These are phyloP conservation scores for Buphagus erythrorhynchus DNA, from an alignment of 2,797 vertebrate genomes.

Conservation along the genomic window DNA sequence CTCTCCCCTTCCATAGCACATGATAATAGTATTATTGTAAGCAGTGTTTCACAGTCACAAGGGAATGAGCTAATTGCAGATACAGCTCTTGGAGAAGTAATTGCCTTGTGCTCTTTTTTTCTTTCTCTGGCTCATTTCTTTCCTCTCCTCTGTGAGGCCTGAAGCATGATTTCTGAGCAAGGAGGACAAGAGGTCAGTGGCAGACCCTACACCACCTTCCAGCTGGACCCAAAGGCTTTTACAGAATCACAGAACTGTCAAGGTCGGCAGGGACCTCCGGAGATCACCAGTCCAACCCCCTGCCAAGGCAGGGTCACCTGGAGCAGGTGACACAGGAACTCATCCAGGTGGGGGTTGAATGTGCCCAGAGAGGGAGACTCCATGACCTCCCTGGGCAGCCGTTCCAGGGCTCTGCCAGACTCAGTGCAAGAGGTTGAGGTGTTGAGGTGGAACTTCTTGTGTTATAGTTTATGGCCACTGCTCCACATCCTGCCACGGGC, in stretches of 20 bases:
- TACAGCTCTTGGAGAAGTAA: background rate
- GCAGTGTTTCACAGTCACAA: background rate
- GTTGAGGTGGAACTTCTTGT: background rate
- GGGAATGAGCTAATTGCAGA: background rate
- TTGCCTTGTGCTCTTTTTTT: background rate
- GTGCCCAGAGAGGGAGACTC: background rate
- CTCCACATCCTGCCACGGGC: background rate
- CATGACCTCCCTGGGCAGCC: background rate
- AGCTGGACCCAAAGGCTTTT: background rate
- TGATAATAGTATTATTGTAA: background rate
- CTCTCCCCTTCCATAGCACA: background rate
- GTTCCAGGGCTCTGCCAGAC: background rate
- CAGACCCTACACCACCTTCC: background rate
- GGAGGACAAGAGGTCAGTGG: fast-evolving
- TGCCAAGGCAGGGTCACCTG: background rate
- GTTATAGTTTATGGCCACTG: background rate
- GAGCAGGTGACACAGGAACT: background rate
- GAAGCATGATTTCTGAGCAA: background rate
- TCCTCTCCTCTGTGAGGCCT: background rate
- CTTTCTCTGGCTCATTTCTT: background rate
- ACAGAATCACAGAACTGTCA: fast-evolving
- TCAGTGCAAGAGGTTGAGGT: background rate
- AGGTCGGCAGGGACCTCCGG: background rate
- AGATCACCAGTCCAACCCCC: background rate
- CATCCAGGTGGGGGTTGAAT: background rate